Base-by-base conservation (phyloP, 1,140 invertebrate genomes). In the Diabrotica virgifera region DNA sequence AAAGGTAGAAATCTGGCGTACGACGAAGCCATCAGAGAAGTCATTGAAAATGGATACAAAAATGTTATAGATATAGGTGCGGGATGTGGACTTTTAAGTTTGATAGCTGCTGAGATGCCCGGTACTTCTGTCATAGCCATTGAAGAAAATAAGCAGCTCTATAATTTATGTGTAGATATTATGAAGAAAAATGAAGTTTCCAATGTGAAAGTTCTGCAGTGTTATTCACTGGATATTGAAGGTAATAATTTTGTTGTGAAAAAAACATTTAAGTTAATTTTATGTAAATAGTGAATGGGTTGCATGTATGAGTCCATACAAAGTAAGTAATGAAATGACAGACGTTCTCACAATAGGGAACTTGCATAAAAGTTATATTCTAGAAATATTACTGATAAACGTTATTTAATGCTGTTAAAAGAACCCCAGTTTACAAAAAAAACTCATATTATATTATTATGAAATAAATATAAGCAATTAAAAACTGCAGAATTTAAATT, bases 21-120 rank as follows among this genome's bases (percentile, higher is more conserved):
- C 74, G 80, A 80, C 59, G 69, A 79, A 64, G 90, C 89, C 2
- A 90, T 93, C 66, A 68, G 74, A 8, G 82, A 83, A 64, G 83
- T 77, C 5, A 7, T 59, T 38, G 36, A n/a, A 14, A 70, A 79
- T 54, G 84, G 83, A 10, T 83, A 81, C 65, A 79, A 82, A 58
- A 80, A 79, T 66, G 85, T 92, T 6, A 72, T 92, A 12, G 90
- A 93, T 76, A 84, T 93, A 66, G 91, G 91, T 5, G 84, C 88
- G 61, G 91, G 91, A 7, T 90, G 88, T 64, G 89, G 90, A 2
- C 71, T 93, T 10, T 75, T 87, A 36, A 86, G 88, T 66, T 76
- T 92, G 69, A 89, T 87, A 78, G 85, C 87, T 9, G 78, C 64
- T 14, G 78, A 85, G 72, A 78, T 81, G 59, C 80, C 82, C n/a